Percentiles rank a stretch among this genome's conserved stretches.
These are phyloP conservation scores for Pipistrellus pipistrellus DNA, from an alignment of 2,797 vertebrate genomes.

Conservation along the genomic window DNA sequence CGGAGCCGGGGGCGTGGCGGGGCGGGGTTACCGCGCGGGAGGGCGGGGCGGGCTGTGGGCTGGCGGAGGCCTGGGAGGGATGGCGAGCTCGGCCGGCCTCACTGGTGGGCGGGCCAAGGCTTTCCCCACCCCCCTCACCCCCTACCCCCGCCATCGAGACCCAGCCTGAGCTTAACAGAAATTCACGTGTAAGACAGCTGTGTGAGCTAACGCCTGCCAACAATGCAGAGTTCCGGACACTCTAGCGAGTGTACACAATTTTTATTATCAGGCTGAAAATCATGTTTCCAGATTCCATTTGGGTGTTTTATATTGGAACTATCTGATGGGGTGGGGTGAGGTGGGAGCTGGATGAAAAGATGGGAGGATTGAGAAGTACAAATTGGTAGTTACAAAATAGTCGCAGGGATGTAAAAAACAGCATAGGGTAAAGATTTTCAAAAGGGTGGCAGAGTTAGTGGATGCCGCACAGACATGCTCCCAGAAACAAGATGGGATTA, in stretches of 20 bases:
- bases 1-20: fast-evolving
- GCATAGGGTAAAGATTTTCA: not conserved
- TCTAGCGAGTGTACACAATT: not conserved
- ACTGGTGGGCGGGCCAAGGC: no score
- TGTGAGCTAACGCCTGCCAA: not conserved
- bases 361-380: not conserved
- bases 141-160: not conserved
- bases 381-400: not conserved
- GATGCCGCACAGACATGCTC: no score
- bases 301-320: not conserved
- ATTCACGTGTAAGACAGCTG: not conserved
- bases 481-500: no score
- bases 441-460: no score
- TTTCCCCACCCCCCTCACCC: fast-evolving
- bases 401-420: not conserved
- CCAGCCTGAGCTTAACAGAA: no score
- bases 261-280: not conserved
- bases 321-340: not conserved
- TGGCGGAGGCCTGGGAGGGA: fast-evolving
- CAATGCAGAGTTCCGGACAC: not conserved
- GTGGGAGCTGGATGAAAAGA: not conserved
- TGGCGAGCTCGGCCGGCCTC: no score
- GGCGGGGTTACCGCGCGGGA: fast-evolving
- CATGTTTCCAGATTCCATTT: not conserved
- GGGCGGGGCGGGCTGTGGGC: not conserved